These are phyloP conservation scores for Nomada flava DNA, from an alignment of 2,888 invertebrate genomes.

Conservation along the genomic window DNA sequence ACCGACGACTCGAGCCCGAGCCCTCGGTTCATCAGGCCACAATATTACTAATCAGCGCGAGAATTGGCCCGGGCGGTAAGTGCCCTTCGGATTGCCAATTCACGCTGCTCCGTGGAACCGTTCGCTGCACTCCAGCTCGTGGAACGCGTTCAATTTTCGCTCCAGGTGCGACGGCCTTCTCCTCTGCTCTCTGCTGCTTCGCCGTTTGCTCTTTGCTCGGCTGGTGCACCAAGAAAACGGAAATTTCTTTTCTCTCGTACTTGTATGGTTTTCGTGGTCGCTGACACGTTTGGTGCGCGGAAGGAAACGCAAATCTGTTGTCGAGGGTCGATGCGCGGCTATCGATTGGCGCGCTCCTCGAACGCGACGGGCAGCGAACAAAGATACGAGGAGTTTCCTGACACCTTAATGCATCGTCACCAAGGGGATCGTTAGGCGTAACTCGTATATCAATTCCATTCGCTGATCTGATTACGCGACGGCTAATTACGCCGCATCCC, in stretches of 20 bases:
- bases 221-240: no score
- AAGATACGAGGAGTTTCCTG: constrained; percentile 17
- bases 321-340: background rate
- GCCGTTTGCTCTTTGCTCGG: no score
- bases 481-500: constrained; percentile 80
- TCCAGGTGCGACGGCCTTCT: background rate
- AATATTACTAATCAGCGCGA: constrained; percentile 83
- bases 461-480: constrained; percentile 78
- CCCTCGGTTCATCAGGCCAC: constrained; percentile 83
- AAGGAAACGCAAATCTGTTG: background rate
- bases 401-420: constrained; percentile 79
- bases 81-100: constrained; percentile 81
- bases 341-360: background rate
- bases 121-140: constrained; percentile 7
- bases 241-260: no score
- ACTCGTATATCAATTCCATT: constrained; percentile 76
- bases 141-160: background rate
- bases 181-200: background rate
- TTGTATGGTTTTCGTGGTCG: no score
- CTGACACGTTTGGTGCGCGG: background rate
- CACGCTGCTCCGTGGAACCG: constrained; percentile 71
- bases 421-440: constrained; percentile 80
- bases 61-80: constrained; percentile 80
- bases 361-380: constrained; percentile 15
- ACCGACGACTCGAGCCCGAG: constrained; percentile 73